A percentile compares a stretch with the other conserved stretches of the same genome.
phyloP scores from a whole-genome alignment of 2,888 invertebrate genomes.

The Gymnocheta viridis region DNA sequence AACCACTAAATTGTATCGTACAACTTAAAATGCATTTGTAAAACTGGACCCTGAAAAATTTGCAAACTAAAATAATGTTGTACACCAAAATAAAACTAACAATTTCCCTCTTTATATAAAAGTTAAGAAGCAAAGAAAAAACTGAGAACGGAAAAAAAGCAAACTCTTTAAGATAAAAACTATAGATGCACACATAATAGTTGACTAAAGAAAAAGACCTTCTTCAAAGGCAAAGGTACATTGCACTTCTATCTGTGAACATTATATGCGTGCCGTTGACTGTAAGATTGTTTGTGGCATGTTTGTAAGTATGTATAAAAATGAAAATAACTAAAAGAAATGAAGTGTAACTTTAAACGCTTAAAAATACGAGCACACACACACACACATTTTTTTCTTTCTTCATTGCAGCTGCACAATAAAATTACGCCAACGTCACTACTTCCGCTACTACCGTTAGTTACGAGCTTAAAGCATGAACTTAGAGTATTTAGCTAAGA shows the following conservation, averaged over 20 bases:
- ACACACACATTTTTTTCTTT: constrained; percentile 1
- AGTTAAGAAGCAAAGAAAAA: constrained; percentile 2
- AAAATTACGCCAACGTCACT: constrained; percentile 17
- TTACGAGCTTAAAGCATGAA: constrained; percentile 37
- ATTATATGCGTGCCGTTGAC: constrained; percentile 33
- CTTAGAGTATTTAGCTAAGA: neutral
- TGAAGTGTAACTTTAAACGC: constrained; percentile 58
- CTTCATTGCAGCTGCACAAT: constrained; percentile 3
- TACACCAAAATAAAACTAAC: constrained; percentile 1
- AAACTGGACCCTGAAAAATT: constrained; percentile 28
- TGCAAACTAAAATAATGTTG: constrained; percentile 45
- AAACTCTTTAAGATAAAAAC: constrained; percentile 35
- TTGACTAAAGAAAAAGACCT: constrained; percentile 51
- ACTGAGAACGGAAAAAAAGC: neutral
- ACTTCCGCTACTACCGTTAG: constrained; percentile 1
- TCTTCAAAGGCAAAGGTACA: constrained; percentile 64
- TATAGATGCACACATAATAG: constrained; percentile 9
- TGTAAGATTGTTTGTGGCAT: constrained; percentile 54
- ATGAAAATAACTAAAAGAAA: constrained; percentile 30
- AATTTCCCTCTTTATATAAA: constrained; percentile 32
- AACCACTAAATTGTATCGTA: too few species aligned
- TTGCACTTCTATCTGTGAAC: constrained; percentile 44
- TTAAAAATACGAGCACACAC: constrained; percentile 15
- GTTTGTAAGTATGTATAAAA: constrained; percentile 26
- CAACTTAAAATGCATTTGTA: neutral